Evolutionary conservation across 2,797 vertebrate genomes (phyloP), one percentile per base, ranked within the genome.

Genomic region (Channa striata): DNA sequence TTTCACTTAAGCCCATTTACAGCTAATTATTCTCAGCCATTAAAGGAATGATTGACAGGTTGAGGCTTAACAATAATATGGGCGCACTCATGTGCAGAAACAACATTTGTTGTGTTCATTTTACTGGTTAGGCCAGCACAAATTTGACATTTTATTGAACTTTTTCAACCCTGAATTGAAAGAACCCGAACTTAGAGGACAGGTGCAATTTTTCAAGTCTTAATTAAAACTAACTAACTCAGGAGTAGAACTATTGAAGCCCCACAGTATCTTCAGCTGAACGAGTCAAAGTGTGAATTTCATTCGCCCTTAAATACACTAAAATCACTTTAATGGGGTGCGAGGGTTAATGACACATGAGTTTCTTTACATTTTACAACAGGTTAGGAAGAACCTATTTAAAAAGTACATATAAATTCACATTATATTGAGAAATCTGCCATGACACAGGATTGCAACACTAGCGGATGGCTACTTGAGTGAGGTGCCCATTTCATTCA

Each of bases 1-100:
- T 82, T 77, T 81, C 73, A 69, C 73, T 59, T 85, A 89, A 91
- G 82, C 78, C 30, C 87, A 84, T 91, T 90, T 81, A 57, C 43
- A 75, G 66, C 72, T 84, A 66, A 84, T 89, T 88, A 82, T 84
- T 83, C 81, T 77, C 72, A 85, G 68, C 68, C 61, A 25, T 36
- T 42, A 51, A 52, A 64, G 75, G 64, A 61, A 72, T 83, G 77
- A 87, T 48, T 80, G 68, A 80, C 77, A 85, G 71, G 49, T 42
- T 48, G 57, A 68, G 54, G 21, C 34, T 72, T 39, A 19, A 63
- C 21, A 47, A 46, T 23, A 44, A 47, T 51, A 57, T 43, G 47
- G 20, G n/a, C 14, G 54, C 10, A 69, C 47, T 30, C 49, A 57
- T 1, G 1, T 10, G 34, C 16, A 59, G n/a, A 54, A 20, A 51